Evolutionary conservation across 2,888 invertebrate genomes (phyloP), one percentile per base, ranked within the genome.

Genomic region (Chloroclysta siterata): DNA sequence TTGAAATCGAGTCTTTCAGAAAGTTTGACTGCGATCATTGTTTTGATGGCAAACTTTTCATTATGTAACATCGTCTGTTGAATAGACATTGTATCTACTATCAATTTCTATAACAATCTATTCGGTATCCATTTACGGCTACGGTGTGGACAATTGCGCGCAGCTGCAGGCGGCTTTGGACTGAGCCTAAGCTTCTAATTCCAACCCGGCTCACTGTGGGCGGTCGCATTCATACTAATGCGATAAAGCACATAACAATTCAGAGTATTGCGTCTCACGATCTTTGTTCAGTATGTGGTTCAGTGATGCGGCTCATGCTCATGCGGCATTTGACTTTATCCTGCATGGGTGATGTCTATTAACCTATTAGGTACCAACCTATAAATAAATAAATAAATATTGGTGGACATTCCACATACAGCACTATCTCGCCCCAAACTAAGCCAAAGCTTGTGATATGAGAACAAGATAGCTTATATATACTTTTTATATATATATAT

Each of bases 221-320:
- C 63, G 53, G 55, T 54, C 46, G 60, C 60, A 69, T 67, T 69
- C 69, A 67, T 67, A 67, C 68, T 69, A 65, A 65, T 71, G 58
- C 59, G 60, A 60, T 66, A 47, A 36, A 65, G 57, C 55, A 58
- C 63, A 66, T 66, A 70, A 63, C 68, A 65, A 60, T 65, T 57
- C 52, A 48, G 53, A 36, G 7, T n/a, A 60, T 14, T 60, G 63
- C 47, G 29, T 46, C 17, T 39, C 36, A 56, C 57, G 36, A 53
- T 60, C 59, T 47, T 52, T 46, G n/a, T 46, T 14, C 33, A 51
- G 47, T 36, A 41, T 50, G 15, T 7, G n/a, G 47, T 41, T 54
- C 14, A 15, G 46, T 58, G 2, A 28, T 29, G 50, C 33, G 33
- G n/a, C 44, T 29, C 13, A 41, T 22, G 36, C n/a, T n/a, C n/a